These are phyloP conservation scores for Eonycteris spelaea DNA, from an alignment of 2,113 vertebrate species.

Conservation along the genomic window DNA sequence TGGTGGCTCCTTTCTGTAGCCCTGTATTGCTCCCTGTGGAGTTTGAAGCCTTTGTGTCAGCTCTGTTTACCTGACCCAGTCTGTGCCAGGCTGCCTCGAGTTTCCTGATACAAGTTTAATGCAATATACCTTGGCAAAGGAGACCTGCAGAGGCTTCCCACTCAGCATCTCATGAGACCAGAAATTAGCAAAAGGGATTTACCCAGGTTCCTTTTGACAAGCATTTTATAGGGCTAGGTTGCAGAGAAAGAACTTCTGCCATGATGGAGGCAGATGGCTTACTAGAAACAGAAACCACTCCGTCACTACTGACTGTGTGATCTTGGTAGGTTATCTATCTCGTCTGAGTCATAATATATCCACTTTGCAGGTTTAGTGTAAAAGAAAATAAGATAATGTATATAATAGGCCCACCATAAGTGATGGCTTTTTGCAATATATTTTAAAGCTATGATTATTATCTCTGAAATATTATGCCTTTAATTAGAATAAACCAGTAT, in stretches of 20 bases:
- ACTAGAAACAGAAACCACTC: background rate
- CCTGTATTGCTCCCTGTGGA: rapidly evolving
- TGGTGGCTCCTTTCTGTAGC: background rate
- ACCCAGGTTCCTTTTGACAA: background rate
- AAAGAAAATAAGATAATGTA: background rate
- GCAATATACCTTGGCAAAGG: background rate
- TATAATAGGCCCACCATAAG: rapidly evolving
- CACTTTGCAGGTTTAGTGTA: background rate
- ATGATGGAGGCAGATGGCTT: background rate
- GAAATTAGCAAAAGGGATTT: background rate
- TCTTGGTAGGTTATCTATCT: background rate
- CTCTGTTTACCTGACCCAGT: background rate
- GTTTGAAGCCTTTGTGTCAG: background rate
- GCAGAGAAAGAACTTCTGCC: too few species aligned
- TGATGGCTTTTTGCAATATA: background rate
- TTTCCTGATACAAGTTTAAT: rapidly evolving
- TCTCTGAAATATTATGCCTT: background rate
- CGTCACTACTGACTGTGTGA: background rate
- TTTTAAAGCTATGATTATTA: background rate
- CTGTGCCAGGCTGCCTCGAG: too few species aligned
- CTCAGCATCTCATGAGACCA: rapidly evolving
- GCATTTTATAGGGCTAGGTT: background rate
- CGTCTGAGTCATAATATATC: background rate
- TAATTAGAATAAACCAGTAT: background rate
- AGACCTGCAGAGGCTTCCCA: background rate